These are phyloP conservation scores for Apogon hyalosoma DNA, from an alignment of 2,797 vertebrate species.

Conservation along the genomic window DNA sequence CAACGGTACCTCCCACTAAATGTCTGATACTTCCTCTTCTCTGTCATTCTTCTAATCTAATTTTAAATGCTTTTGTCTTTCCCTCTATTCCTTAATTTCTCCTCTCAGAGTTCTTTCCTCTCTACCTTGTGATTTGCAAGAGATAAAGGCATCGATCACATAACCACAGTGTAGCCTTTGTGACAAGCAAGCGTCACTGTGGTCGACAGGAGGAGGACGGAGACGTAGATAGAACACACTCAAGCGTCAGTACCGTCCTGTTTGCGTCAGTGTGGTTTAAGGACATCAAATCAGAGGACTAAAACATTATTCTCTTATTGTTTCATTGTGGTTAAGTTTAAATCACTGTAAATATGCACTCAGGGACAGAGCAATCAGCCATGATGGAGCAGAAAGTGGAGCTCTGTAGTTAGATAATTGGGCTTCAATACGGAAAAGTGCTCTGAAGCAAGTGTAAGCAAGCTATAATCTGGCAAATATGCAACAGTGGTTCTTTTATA, in stretches of 20 bases:
- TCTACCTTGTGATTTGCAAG: slow-evolving; percentile 8
- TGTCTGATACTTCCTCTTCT: neutral
- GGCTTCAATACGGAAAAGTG: too few relatives aligned
- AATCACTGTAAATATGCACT: too few relatives aligned
- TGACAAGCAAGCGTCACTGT: slow-evolving; percentile 40
- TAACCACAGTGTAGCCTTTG: slow-evolving; percentile 11
- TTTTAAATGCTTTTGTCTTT: neutral
- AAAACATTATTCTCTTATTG: too few relatives aligned
- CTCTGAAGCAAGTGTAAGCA: too few relatives aligned
- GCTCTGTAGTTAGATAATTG: too few relatives aligned
- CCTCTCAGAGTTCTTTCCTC: neutral
- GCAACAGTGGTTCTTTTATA: too few relatives aligned
- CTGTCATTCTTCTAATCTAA: too few relatives aligned
- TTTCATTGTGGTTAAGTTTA: too few relatives aligned
- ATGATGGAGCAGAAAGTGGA: too few relatives aligned
- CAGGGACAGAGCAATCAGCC: too few relatives aligned
- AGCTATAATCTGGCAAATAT: too few relatives aligned
- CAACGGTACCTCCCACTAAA: neutral
- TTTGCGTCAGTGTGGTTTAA: slow-evolving; percentile 8
- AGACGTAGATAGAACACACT: neutral
- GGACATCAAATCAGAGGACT: too few relatives aligned
- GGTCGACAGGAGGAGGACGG: slow-evolving; percentile 8
- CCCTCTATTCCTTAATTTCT: neutral
- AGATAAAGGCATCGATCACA: slow-evolving; percentile 43
- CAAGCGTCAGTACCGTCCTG: slow-evolving; percentile 7